Conservation (phyloP, 2,888 invertebrate species). For the Epirrita christyi region DNA sequence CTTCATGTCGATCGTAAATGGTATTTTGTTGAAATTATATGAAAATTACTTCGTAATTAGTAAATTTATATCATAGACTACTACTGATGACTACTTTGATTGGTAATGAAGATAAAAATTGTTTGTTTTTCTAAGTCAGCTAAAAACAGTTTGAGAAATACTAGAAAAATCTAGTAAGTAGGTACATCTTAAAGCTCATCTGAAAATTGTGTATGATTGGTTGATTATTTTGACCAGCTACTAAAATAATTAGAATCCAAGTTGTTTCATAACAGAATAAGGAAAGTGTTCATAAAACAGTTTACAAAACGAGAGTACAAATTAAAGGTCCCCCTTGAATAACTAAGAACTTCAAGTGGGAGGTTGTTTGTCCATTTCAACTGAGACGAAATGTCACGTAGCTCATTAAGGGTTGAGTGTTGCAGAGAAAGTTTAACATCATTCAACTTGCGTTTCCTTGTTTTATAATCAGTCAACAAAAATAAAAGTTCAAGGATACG, state of each 20-base stretch:
- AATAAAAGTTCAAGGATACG: not conserved
- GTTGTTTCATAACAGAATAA: not conserved
- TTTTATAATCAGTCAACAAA: conserved; percentile 9
- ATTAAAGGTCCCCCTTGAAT: conserved; percentile 38
- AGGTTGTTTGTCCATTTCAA: conserved; percentile 48
- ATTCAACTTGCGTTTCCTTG: conserved; percentile 31
- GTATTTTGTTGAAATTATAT: conserved; percentile 16
- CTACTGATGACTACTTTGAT: too few relatives aligned
- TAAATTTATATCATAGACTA: not conserved
- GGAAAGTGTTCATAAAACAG: conserved; percentile 18
- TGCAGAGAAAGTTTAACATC: conserved; percentile 32
- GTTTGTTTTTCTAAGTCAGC: too few relatives aligned
- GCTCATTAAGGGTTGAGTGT: conserved; percentile 57
- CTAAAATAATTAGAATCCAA: not conserved
- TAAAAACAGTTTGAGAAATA: too few relatives aligned
- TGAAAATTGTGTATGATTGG: too few relatives aligned
- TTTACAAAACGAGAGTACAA: conserved; percentile 28
- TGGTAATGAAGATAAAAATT: too few relatives aligned
- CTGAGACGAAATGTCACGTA: conserved; percentile 55
- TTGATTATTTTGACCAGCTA: not conserved
- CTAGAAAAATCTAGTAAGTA: too few relatives aligned
- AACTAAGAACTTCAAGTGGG: conserved; percentile 37
- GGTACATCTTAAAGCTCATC: too few relatives aligned
- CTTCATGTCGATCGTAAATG: conserved; percentile 24
- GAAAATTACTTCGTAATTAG: not conserved